Base-by-base conservation (phyloP, 1,140 invertebrate species). In the Maniola jurtina region DNA sequence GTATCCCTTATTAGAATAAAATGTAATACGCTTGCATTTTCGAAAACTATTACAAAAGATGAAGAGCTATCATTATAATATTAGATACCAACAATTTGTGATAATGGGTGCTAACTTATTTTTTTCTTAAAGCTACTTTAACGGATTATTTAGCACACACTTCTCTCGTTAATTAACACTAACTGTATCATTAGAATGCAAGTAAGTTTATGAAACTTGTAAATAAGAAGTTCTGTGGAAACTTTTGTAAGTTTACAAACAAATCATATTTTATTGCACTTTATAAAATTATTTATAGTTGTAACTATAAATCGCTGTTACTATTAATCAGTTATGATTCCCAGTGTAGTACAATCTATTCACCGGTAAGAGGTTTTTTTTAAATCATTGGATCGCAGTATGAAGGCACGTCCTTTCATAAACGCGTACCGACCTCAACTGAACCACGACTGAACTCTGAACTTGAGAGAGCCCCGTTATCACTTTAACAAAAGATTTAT, bases 381-480 rank as follows among this genome's bases (percentile, higher is more conserved):
- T n/a, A n/a, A 6, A 15, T 10, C 34, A 16, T 13, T 11, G 10
- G 14, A 8, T n/a, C 52, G 47, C 33, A 14, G 61, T 16, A 60
- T 55, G 9, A 42, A 14, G 9, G 11, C 34, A 25, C 66, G 66
- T 59, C 66, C 42, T 58, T 47, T 35, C 66, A n/a, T 10, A 15
- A 48, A 11, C 61, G 45, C 60, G 66, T 13, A 16, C 66, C 66
- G 66, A 63, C 56, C 66, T 68, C 66, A 14, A 68, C 66, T 66
- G 65, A 66, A 66, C 64, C 55, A 25, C 4, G 25, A 25, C 59
- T 55, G 13, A 55, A 55, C 54, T 55, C 14, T 61, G 65, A 66
- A 67, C 65, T 67, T 60, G 40, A 61, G 34, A 25, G 55, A 40
- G 55, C 15, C 47, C 64, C 25, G 35, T 64, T 64, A 64, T 64